Base-by-base conservation (phyloP, 1,140 invertebrate species). In the Drosophila sp. region DNA sequence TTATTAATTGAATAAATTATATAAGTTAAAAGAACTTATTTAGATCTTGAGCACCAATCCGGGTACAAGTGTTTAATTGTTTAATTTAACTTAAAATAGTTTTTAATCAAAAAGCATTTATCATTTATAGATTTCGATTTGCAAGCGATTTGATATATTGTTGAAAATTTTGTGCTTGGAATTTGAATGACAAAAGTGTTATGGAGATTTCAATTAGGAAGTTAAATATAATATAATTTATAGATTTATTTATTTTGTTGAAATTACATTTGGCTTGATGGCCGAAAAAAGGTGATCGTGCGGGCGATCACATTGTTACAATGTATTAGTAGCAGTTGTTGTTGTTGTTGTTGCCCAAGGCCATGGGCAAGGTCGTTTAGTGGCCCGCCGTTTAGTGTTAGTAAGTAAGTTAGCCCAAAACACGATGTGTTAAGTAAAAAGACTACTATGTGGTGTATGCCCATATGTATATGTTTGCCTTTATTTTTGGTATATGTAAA, bases 391-490 rank as follows among this genome's bases (percentile, higher is more conserved):
- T 38, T 38, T 38, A 11, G 8, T 33, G 32, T 38, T 38, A 11
- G 35, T 38, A 11, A 38, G 35, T 38, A 2, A 38, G 8, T 38
- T 38, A 11, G 35, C 35, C 35, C 8, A 38, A 38, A 41, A 3
- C 11, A 17, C 40, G 10, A 27, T 50, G 44, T 50, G 44, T 50
- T 50, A 68, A 35, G 38, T 60, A 67, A 61, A 35, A 67, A 67
- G 66, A 74, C 33, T 17, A 17, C 17, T 17, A 17, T 17, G 17
- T 17, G 17, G 17, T 17, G 17, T 62, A 73, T 66, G 66, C 66
- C 32, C 32, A 30, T n/a, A 35, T 40, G 32, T 29, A 25, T 35
- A 38, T 17, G 17, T 70, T 38, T 38, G 35, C 35, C 35, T 10
- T 23, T 70, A 27, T 35, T 27, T 47, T 17, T 17, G 17, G 17